These are phyloP conservation scores for Sinocyclocheilus maitianheensis DNA, from an alignment of 2,113 vertebrate species.

Conservation along the genomic window DNA sequence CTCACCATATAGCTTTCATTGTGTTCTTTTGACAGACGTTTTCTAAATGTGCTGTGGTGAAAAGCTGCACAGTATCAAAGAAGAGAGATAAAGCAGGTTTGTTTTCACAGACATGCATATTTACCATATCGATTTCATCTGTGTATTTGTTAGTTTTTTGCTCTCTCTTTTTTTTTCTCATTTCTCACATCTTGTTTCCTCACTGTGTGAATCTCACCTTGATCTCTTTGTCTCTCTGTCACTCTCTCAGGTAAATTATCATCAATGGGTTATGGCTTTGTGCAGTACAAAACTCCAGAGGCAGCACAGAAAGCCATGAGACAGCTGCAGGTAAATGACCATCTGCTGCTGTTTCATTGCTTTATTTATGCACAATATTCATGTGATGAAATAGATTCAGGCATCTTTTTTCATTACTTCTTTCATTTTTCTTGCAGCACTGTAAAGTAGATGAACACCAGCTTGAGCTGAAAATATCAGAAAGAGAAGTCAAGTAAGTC, in stretches of 20 bases:
- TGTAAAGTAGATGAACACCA: conserved; percentile 85
- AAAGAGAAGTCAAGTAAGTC: conserved; percentile 85
- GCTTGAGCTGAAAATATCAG: conserved; percentile 90
- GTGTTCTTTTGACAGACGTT: conserved; percentile 78
- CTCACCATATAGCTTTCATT: conserved; percentile 11
- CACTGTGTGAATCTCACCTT: not conserved
- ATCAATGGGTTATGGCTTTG: conserved; percentile 97
- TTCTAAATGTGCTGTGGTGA: conserved; percentile 84
- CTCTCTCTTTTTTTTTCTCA: not conserved
- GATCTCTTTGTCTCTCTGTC: not conserved
- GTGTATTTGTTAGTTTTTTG: not conserved
- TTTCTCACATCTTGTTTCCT: not conserved
- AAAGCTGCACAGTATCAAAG: conserved; percentile 87
- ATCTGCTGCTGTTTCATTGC: conserved; percentile 19
- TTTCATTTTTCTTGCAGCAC: conserved; percentile 73
- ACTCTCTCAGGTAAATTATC: conserved; percentile 78
- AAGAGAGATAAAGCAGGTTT: conserved; percentile 92
- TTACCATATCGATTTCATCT: not conserved
- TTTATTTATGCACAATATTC: conserved; percentile 19
- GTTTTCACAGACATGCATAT: conserved; percentile 10
- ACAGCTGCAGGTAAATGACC: conserved; percentile 83
- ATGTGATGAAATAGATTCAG: not conserved
- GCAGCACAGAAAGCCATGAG: conserved; percentile 89
- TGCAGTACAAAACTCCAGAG: conserved; percentile 87
- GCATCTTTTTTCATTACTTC: not conserved